Evolutionary conservation across 2,797 vertebrate species (phyloP), one percentile per base, ranked within the genome.

Genomic region (Manis javanica): DNA sequence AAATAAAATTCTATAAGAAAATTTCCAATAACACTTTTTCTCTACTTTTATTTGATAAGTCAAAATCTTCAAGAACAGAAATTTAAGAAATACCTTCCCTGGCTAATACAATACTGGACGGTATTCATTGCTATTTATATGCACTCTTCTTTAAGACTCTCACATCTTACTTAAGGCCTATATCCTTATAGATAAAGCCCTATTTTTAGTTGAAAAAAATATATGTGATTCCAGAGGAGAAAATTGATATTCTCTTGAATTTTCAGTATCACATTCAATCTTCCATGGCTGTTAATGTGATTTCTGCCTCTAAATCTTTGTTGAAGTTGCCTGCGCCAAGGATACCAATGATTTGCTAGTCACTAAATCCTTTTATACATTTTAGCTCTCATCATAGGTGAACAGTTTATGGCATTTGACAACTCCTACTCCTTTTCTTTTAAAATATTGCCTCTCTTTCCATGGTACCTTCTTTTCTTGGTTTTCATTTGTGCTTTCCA

Each of bases 131-230:
- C n/a, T 55, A 1, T 64, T 86, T n/a, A 8, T 59, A 34, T 4
- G 59, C 29, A 1, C 4, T 87, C 57, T 64, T 39, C 66, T 49
- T 66, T 29, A 34, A 87, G 19, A 37, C 2, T 61, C n/a, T 34
- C 29, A 3, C 5, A 68, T 39, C 91, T 29, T 59, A 11, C 18
- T 11, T 23, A 64, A 7, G 49, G 23, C 55, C 31, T 23, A 2
- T n/a, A 23, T 34, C 2, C 19, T 14, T 29, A 0, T 2, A 23
- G 18, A 23, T 18, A 46, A 14, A 61, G 19, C 5, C 31, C 15
- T 31, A 3, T 66, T 21, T 66, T n/a, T n/a, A n/a, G n/a, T n/a
- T n/a, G n/a, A n/a, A n/a, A n/a, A n/a, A n/a, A n/a, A n/a, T n/a
- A n/a, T n/a, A n/a, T n/a, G n/a, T n/a, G n/a, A n/a, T n/a, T n/a